A percentile compares a stretch with the other conserved stretches of the same genome.
Evolutionary conservation across 2,888 invertebrate species (phyloP).

Genomic region (Ochropleura leucogaster): DNA sequence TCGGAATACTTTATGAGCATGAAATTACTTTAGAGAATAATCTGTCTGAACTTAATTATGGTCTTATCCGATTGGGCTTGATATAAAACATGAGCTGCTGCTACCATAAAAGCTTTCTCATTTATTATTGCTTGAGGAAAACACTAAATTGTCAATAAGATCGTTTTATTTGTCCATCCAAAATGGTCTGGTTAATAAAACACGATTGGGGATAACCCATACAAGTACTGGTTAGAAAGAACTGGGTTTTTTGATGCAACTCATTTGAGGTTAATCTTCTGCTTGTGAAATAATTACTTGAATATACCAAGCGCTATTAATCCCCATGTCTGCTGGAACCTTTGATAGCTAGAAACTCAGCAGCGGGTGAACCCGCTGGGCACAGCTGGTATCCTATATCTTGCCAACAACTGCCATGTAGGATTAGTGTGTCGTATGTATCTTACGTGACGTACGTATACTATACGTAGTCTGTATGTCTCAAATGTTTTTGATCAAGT

Average conservation of each 20-base stretch:
- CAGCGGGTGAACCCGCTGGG: no score
- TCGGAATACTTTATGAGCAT: constrained; percentile 39
- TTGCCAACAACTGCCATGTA: background rate
- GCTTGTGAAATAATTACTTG: background rate
- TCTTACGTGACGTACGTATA: background rate
- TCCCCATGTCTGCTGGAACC: background rate
- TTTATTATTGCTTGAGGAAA: constrained; percentile 4
- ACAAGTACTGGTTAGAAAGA: background rate
- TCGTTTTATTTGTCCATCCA: background rate
- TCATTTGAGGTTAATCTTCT: background rate
- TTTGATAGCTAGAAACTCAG: background rate
- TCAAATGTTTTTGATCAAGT: background rate
- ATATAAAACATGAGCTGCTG: background rate
- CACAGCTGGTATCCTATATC: background rate
- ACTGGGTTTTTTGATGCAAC: background rate
- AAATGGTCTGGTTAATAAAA: background rate
- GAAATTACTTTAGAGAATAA: constrained; percentile 42
- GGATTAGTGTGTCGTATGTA: background rate
- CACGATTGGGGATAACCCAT: background rate
- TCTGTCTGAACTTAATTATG: constrained; percentile 36
- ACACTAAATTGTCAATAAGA: background rate
- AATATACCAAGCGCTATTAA: no score
- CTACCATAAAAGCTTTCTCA: constrained; percentile 24
- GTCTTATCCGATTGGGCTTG: constrained; percentile 11
- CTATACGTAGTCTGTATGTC: background rate